Base-by-base conservation (phyloP, 2,888 invertebrate genomes). In the Acleris emargana region DNA sequence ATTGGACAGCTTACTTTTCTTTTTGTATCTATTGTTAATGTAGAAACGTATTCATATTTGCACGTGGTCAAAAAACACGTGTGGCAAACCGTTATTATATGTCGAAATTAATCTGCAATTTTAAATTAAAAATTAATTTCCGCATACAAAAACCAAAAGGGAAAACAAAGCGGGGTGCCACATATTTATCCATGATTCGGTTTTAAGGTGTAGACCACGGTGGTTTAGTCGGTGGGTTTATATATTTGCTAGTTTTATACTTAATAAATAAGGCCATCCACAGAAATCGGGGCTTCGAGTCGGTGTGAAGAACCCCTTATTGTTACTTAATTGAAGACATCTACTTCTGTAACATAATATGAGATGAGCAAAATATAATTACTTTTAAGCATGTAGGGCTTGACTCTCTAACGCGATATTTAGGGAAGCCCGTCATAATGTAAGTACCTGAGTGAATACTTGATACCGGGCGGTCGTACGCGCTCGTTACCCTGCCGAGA, bases 401-500 rank as follows among this genome's bases (percentile, higher is more conserved):
- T 45, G 45, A 45, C 2, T 45, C 17, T 5, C 16, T n/a, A 43
- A 25, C 13, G 18, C 28, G 32, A 54, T 53, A 18, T 32, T 53
- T 6, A 43, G 28, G 43, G 11, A 45, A 20, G 17, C 11, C 53
- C 22, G 22, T 11, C 20, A 47, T 42, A 38, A 16, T 45, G 45
- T 45, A 45, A 16, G 45, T 6, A 38, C 22, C 38, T 54, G 62
- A 57, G 63, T 68, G 68, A 68, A 73, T 75, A 71, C 73, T 70
- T 72, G 63, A 72, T 73, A 71, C 57, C 55, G 47, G 54, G 47
- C 55, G 55, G 58, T 64, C 54, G 71, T 63, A 64, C 58, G 55
- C 50, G 72, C 73, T 77, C 72, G 75, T 78, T 80, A 76, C 75
- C 75, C 74, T 73, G 75, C 76, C 78, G 73, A 76, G 79, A 82